Percentiles rank a stretch among this genome's conserved stretches.
Conservation (phyloP, 2,113 vertebrate species). For the Oostethus manadensis region DNA sequence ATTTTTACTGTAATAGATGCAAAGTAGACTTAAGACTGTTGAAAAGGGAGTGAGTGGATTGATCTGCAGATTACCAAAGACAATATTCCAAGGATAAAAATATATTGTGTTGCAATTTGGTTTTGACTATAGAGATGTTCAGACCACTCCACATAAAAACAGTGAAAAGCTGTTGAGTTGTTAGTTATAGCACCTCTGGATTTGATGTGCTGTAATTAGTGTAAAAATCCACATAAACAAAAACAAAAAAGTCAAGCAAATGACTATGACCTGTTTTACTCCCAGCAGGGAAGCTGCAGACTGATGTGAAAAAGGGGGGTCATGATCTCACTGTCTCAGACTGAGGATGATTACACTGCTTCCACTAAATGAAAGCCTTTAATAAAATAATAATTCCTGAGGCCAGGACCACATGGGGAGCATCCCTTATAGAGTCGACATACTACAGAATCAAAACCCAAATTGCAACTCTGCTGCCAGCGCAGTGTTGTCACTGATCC, state of each 20-base stretch:
- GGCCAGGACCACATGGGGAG: constrained; percentile 16
- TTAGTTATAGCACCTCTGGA: not conserved
- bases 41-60: too few relatives aligned
- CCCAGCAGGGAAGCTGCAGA: constrained; percentile 45
- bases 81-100: too few relatives aligned
- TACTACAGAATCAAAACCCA: not conserved
- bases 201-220: not conserved
- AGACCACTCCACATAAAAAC: not conserved
- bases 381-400: constrained; percentile 34
- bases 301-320: constrained; percentile 16
- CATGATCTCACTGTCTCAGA: constrained; percentile 14
- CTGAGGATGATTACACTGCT: constrained; percentile 33
- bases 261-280: constrained; percentile 41
- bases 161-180: not conserved
- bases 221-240: not conserved
- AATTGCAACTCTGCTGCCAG: not conserved
- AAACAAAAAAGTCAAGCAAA: constrained; percentile 13
- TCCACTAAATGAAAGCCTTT: constrained; percentile 30
- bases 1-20: too few relatives aligned
- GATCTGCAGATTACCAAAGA: too few relatives aligned
- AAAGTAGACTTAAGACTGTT: too few relatives aligned
- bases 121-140: not conserved
- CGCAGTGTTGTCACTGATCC: too few relatives aligned
- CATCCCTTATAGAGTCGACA: not conserved
- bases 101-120: too few relatives aligned